These are phyloP conservation scores for Pycnomerus fuliginosus DNA, from an alignment of 2,888 invertebrate genomes.

Conservation along the genomic window DNA sequence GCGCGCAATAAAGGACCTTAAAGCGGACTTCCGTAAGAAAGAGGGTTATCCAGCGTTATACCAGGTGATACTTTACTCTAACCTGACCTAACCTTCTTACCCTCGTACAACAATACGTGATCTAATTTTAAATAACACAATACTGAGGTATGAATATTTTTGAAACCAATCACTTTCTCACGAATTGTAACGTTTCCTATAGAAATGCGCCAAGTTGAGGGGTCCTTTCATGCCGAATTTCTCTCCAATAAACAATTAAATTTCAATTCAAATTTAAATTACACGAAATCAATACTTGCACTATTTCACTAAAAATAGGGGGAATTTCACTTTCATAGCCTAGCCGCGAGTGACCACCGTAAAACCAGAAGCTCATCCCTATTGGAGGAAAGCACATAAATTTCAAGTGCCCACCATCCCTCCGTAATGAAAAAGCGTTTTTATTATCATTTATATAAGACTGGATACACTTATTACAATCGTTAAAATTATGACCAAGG, in stretches of 20 bases:
- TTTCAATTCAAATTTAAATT: too few relatives aligned
- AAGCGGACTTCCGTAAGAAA: conserved; percentile 25
- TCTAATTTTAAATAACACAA: conserved; percentile 52
- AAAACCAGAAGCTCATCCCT: conserved; percentile 10
- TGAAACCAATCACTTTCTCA: conserved; percentile 37
- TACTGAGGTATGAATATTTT: conserved; percentile 45
- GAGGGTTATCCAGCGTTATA: conserved; percentile 16
- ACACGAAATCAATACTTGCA: too few relatives aligned
- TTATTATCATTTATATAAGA: conserved; percentile 19
- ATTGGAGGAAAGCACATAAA: conserved; percentile 9
- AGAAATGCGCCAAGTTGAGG: too few relatives aligned
- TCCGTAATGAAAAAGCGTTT: conserved; percentile 21
- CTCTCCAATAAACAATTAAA: too few relatives aligned
- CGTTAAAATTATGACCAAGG: conserved; percentile 16
- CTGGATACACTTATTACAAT: conserved; percentile 19
- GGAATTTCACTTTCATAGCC: too few relatives aligned
- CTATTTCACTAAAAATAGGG: too few relatives aligned
- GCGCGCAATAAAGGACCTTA: conserved; percentile 21
- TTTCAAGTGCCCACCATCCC: conserved; percentile 9
- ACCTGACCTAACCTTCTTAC: conserved; percentile 44
- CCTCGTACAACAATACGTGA: conserved; percentile 47
- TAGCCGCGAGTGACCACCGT: conserved; percentile 5
- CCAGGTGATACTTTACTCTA: conserved; percentile 44
- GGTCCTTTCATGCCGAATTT: too few relatives aligned
- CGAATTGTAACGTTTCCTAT: conserved; percentile 22